Evolutionary conservation across 2,113 vertebrate species (phyloP).

Genomic region (Laticauda laticaudata): DNA sequence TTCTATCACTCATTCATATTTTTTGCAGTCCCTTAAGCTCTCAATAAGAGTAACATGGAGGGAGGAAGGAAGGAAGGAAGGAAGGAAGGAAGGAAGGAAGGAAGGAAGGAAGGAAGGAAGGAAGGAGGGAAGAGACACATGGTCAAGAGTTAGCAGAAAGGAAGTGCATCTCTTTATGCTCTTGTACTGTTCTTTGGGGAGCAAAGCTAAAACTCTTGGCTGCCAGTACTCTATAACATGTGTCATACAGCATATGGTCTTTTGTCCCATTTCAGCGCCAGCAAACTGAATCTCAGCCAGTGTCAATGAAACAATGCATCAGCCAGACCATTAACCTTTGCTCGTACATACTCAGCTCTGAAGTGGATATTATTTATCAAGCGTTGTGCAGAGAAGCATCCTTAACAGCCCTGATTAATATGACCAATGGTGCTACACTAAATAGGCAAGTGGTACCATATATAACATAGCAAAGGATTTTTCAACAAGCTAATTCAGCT

Average conservation of each 20-base stretch:
- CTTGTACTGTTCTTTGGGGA: constrained; percentile 14
- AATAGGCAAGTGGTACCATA: constrained; percentile 9
- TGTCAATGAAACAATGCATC: constrained; percentile 43
- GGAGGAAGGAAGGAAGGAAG: not conserved
- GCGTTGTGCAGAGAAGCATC: constrained; percentile 39
- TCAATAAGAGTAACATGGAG: not conserved
- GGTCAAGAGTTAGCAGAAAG: not conserved
- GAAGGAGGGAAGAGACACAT: not conserved
- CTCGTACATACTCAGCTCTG: constrained; percentile 10
- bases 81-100: not conserved
- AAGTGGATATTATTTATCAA: constrained; percentile 46
- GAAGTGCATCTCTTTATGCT: constrained; percentile 5
- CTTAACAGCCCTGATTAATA: constrained; percentile 31
- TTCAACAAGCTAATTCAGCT: not conserved
- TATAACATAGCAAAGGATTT: not conserved
- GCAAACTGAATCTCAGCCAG: constrained; percentile 4
- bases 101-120: not conserved
- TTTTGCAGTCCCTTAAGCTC: not conserved
- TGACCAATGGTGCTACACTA: constrained; percentile 22
- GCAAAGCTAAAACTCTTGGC: constrained; percentile 28
- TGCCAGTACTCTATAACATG: constrained; percentile 2
- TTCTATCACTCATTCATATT: not conserved
- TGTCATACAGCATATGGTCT: constrained; percentile 29
- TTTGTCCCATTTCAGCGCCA: constrained; percentile 28
- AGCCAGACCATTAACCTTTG: constrained; percentile 40